phyloP scores from a whole-genome alignment of 2,797 vertebrate genomes.

The Balearica regulorum region DNA sequence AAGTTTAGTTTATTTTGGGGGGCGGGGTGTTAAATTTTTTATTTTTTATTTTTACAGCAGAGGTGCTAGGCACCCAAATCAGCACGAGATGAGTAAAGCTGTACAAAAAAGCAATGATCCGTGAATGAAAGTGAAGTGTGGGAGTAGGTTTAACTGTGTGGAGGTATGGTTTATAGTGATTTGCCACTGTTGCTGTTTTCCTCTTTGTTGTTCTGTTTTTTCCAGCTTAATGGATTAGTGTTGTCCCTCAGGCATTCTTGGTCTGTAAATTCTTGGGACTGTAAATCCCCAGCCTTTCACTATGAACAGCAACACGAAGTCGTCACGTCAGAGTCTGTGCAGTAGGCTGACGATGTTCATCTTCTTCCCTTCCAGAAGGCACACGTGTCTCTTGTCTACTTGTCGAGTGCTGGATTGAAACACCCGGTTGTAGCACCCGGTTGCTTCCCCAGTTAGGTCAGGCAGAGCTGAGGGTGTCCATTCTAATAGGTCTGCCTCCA shows the following conservation, averaged over 20 bases:
- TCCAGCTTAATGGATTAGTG: not conserved
- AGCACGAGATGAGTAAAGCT: not conserved
- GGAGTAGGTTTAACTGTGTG: not conserved
- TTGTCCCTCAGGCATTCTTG: not conserved
- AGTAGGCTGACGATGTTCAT: not conserved
- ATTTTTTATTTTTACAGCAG: not conserved
- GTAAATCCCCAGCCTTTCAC: not conserved
- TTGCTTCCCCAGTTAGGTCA: not conserved
- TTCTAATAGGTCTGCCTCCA: not conserved
- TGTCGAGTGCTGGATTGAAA: not conserved
- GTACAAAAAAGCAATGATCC: not conserved
- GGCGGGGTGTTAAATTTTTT: too few species aligned
- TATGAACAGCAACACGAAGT: not conserved
- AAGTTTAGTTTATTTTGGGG: not conserved
- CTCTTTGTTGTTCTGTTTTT: not conserved
- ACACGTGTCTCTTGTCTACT: not conserved
- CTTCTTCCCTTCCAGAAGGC: not conserved
- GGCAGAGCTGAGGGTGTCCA: not conserved
- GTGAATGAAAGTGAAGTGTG: not conserved
- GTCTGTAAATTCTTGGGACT: not conserved
- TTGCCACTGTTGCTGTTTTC: not conserved
- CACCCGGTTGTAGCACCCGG: not conserved
- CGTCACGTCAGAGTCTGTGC: not conserved
- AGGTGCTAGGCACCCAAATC: not conserved
- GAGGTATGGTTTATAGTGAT: not conserved